phyloP scores from a whole-genome alignment of 2,888 invertebrate species.

The Drosophila neutralis region DNA sequence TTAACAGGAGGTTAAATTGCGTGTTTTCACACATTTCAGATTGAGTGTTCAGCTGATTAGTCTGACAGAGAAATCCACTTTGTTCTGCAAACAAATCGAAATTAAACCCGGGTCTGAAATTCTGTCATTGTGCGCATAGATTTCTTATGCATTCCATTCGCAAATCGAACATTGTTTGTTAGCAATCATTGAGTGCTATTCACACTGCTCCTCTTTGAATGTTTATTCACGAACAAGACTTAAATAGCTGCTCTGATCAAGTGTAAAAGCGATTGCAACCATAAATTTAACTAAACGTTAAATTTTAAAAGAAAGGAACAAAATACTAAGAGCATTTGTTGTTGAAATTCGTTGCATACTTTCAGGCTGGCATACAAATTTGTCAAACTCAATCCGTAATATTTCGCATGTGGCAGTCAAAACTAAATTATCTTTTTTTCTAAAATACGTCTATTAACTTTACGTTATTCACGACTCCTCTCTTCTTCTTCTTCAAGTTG shows the following conservation, averaged over 20 bases:
- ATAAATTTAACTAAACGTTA: background rate
- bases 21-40: background rate
- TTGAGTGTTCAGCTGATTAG: background rate
- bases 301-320: background rate
- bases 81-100: background rate
- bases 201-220: background rate
- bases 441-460: no score
- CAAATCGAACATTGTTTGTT: background rate
- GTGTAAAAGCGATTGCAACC: background rate
- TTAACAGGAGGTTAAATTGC: background rate
- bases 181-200: background rate
- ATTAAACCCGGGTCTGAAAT: background rate
- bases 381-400: no score
- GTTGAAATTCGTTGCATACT: background rate
- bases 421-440: no score
- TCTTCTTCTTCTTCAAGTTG: no score
- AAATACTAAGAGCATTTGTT: background rate
- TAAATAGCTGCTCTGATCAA: no score
- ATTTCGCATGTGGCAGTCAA: no score
- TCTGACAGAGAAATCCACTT: background rate
- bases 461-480: no score
- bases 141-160: background rate
- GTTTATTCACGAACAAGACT: background rate
- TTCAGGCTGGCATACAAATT: background rate
- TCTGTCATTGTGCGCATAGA: background rate